Base-by-base conservation (phyloP, 2,113 vertebrate genomes). In the Dicentrarchus labrax region DNA sequence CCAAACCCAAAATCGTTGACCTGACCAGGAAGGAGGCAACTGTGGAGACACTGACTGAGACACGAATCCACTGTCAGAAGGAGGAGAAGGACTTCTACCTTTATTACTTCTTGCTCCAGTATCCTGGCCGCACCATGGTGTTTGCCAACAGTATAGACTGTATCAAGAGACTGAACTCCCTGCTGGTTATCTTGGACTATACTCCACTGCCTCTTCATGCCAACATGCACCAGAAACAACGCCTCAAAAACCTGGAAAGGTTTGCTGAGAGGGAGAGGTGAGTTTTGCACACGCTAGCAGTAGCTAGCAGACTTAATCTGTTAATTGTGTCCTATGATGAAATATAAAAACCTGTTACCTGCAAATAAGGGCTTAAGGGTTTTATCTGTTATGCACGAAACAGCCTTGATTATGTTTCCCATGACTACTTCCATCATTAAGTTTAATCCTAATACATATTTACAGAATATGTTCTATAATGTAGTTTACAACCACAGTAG, bases 201-300 rank as follows among this genome's bases (percentile, higher is more conserved):
- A 93, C 92, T 74, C 97, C 97, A 0, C 91, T 99, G 76, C 96
- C 97, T 24, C 94, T 99, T 22, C 98, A 99, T 0, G 98, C 98
- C 59, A 99, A 99, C 91, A 99, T 99, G 98, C 98, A 99, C 90
- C 98, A 99, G 95, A 99, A 99, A 78, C 98, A 99, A 88, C 96
- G 98, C 45, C 93, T 99, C 65, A 97, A 98, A 94, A 99, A 98
- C 91, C 94, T 99, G 91, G 98, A 99, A 91, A 94, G 97, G 62
- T 99, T 99, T 92, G 97, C 98, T 4, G 96, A 96, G 59, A 94
- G 96, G 74, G 94, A 98, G 17, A 97, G 96, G 98, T 99, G 86
- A 96, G 95, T 53, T 88, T 53, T 50, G 30, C 56, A 70, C 15
- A 39, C 66, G n/a, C 8, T 41, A 62, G 15, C n/a, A 76, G 45